A percentile compares a stretch with the other conserved stretches of the same genome.
Evolutionary conservation across 1,140 invertebrate species (phyloP).

Genomic region (Elymnias hypermnestra): DNA sequence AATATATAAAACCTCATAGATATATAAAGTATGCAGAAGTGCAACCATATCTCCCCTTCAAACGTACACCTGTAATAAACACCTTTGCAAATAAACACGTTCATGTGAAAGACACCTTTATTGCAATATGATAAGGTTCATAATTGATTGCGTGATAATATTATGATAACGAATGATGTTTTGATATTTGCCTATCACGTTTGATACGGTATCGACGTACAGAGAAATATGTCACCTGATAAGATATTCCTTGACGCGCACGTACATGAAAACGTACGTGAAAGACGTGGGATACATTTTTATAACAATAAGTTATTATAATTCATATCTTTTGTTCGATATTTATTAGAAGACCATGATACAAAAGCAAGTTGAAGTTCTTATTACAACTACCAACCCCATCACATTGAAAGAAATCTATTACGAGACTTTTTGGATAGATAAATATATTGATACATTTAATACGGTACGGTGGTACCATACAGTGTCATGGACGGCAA

Average conservation of each 20-base stretch:
- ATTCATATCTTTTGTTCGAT: too few species aligned
- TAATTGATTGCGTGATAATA: neutral
- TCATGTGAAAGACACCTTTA: neutral
- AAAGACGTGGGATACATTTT: neutral
- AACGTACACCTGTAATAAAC: neutral
- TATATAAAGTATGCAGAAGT: neutral
- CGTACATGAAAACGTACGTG: neutral
- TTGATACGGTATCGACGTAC: neutral
- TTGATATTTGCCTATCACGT: constrained; percentile 3
- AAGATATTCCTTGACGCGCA: neutral
- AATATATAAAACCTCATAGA: too few species aligned
- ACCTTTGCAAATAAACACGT: neutral
- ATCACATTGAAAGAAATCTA: too few species aligned
- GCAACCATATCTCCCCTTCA: neutral
- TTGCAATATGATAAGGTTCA: neutral
- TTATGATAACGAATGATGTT: neutral
- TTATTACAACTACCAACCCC: too few species aligned
- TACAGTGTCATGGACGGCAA: too few species aligned
- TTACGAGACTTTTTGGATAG: too few species aligned
- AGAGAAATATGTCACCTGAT: constrained; percentile 2
- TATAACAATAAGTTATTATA: too few species aligned
- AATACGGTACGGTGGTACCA: too few species aligned
- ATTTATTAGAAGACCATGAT: too few species aligned
- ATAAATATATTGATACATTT: too few species aligned
- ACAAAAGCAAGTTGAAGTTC: too few species aligned